Evolutionary conservation across 2,888 invertebrate genomes (phyloP), one percentile per base, ranked within the genome.

Genomic region (Ceratothoa steindachneri): DNA sequence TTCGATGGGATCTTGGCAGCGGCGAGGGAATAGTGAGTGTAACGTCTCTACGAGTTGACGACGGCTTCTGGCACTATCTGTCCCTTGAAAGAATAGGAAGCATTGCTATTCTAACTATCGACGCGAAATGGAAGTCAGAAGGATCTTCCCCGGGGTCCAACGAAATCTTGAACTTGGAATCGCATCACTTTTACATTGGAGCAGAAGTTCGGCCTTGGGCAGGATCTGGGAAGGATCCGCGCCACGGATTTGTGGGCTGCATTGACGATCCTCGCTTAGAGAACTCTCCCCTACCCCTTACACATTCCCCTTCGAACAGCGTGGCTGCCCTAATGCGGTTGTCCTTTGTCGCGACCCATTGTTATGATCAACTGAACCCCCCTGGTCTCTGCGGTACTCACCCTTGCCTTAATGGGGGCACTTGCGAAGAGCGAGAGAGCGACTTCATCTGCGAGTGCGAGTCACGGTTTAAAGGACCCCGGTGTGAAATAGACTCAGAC

Each of bases 1-100:
- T 94, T 85, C 89, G 93, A 80, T 94, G 95, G 87, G 93, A 97
- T 84, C 88, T 96, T 80, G 97, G 97, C 27, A 91, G 93, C 80
- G 97, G 97, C 2, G 92, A 92, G 85, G 95, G 93, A 52, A 85
- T 91, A 69, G 91, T 95, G 41, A 88, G 91, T 77, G 91, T 93
- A 1, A 88, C 90, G 41, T 90, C 90, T 74, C 86, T 89, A n/a
- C 89, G 89, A 82, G 88, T 93, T n/a, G 90, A 91, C 30, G 93
- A 94, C 83, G 93, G 93, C 1, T 88, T 89, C 80, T 94, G 94
- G 94, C 94, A 94, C 84, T 87, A 29, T 82, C 87, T 90, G 27
- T 87, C 89, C 51, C 86, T 97, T 76, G 93, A 94, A 84, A 88
- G 95, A 29, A 90, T 92, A 81, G 90, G 92, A 31, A 93, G 91